Evolutionary conservation across 2,888 invertebrate genomes (phyloP), one percentile per base, ranked within the genome.

Genomic region (Chromoteleia sp.): DNA sequence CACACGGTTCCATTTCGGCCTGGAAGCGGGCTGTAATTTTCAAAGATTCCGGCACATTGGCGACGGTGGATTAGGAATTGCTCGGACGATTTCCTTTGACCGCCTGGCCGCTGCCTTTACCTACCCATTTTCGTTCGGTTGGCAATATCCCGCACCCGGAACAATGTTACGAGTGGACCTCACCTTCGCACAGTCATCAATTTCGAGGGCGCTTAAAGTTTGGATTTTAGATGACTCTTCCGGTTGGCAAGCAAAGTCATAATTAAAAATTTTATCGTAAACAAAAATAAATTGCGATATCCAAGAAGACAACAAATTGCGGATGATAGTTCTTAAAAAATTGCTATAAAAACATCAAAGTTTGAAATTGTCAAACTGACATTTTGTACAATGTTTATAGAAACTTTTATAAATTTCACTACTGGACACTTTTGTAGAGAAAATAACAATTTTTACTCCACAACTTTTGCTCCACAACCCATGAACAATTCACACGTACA

Each of bases 21-120:
- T 41, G 36, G 7, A 70, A 67, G 63, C 30, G 65, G 58, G 58
- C 70, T 80, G 56, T 80, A 80, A 65, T 75, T 80, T 80, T 70
- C 52, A 59, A 65, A 45, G 63, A 50, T 68, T 59, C 70, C 43
- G 19, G 14, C 68, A 54, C 73, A 73, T 29, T 73, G 43, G 25
- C 59, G 67, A 65, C 65, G 43, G 50, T 39, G 50, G 54, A 50
- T 65, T 21, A n/a, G 33, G n/a, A 2, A 0, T 25, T 39, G 39
- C 33, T 45, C 15, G 10, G 12, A 41, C 52, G 14, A 50, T 71
- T 77, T 54, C 39, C 63, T 81, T 74, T 81, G 77, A 77, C 67
- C 41, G 12, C 33, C 52, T 71, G 8, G 74, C 68, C 81, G 68
- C 73, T 68, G 36, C 41, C 30, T 39, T 58, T 58, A 48, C 70